Evolutionary conservation across 2,888 invertebrate species (phyloP), one percentile per base, ranked within the genome.

Genomic region (Trachelus troglodyta): DNA sequence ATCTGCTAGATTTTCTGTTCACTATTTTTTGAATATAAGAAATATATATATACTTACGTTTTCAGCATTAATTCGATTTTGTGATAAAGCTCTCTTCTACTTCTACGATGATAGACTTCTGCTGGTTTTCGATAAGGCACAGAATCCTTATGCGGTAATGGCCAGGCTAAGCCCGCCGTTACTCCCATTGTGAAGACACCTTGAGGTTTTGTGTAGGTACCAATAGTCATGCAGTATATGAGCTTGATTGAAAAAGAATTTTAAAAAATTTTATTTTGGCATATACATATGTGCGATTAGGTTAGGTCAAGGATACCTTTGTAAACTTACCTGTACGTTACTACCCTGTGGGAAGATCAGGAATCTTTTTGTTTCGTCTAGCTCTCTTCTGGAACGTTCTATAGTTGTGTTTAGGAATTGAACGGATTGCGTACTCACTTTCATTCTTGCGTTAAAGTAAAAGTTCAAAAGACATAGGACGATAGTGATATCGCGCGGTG

Each of bases 151-250:
- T 95, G 95, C 0, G 96, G 96, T 73, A 96, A 89, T 86, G 96
- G 95, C 93, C 95, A 96, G 3, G 96, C 96, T 84, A 96, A 90
- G 0, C 96, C 96, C 1, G 96, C 95, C 0, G 96, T 96, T 75
- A 94, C 93, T 0, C 96, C 96, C 85, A 95, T 92, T 12, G 95
- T 93, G 81, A 96, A 94, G 74, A 94, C 93, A 79, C 94, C 93
- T 0, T 93, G 92, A 3, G 94, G 94, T 0, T 90, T 83, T 2
- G 92, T 87, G 76, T 94, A 87, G 69, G 93, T 92, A 0, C 94
- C 93, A 81, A 93, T 93, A 0, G 95, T 94, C 76, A 92, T 85
- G 87, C 95, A 95, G 87, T 94, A 95, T 81, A 95, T 94, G 94
- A 91, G 79, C 91, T 91, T 82, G 9, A 75, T 33, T 37, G 77